Percentiles rank a stretch among this genome's conserved stretches.
These are phyloP conservation scores for Rhysida immarginata DNA, from an alignment of 1,140 invertebrate species.

Conservation along the genomic window DNA sequence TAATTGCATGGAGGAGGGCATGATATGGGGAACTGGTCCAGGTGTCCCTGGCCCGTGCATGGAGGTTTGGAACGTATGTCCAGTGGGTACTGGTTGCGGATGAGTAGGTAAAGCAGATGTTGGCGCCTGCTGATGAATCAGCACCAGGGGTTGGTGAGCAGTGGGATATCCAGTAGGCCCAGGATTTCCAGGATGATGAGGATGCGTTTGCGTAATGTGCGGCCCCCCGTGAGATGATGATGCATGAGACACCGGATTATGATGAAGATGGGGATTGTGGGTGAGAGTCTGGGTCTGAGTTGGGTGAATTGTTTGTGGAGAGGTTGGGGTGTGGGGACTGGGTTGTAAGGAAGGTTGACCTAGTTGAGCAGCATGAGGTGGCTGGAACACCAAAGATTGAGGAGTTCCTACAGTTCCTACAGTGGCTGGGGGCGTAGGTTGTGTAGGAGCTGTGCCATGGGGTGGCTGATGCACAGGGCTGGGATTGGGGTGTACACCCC, in stretches of 20 bases:
- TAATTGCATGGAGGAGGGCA: conserved; percentile 13
- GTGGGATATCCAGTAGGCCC: conserved; percentile 1
- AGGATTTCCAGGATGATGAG: conserved; percentile 1
- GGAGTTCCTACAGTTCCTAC: conserved; percentile 11
- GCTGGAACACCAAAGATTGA: conserved; percentile 15
- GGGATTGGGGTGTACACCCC: conserved; percentile 13
- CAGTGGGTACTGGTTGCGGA: conserved; percentile 3
- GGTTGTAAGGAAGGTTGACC: conserved; percentile 17
- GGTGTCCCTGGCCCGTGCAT: conserved; percentile 13
- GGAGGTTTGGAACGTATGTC: conserved; percentile 13
- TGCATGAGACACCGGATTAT: not conserved
- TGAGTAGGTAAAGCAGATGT: conserved; percentile 5
- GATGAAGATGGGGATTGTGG: conserved; percentile 6
- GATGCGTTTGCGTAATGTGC: not conserved
- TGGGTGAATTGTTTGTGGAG: conserved; percentile 17
- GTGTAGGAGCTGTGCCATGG: conserved; percentile 14
- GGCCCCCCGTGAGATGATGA: not conserved
- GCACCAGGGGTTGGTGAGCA: conserved; percentile 13
- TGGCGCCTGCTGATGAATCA: conserved; percentile 13
- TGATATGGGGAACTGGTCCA: conserved; percentile 10
- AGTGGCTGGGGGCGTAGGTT: conserved; percentile 14
- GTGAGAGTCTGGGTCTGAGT: conserved; percentile 2
- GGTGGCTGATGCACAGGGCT: conserved; percentile 19
- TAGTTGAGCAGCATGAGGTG: conserved; percentile 13
- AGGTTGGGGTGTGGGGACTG: conserved; percentile 19